Evolutionary conservation across 2,888 invertebrate genomes (phyloP).

Genomic region (Tetragnatha montana): DNA sequence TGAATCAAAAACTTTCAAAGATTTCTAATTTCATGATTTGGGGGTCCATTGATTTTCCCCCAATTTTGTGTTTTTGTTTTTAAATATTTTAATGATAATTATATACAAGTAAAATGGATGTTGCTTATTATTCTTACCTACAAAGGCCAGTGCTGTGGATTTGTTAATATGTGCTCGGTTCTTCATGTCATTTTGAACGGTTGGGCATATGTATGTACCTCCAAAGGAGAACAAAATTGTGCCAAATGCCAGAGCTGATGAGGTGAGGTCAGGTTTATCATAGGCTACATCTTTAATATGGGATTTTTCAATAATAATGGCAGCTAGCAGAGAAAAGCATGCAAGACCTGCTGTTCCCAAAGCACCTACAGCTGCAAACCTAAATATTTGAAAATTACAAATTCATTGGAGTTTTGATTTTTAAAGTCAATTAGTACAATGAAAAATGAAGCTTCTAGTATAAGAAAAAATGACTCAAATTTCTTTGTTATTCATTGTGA

Average conservation of each 20-base stretch:
- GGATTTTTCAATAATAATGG: conserved; percentile 80
- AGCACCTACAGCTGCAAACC: conserved; percentile 82
- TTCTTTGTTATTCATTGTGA: neutral
- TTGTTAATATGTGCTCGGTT: conserved; percentile 84
- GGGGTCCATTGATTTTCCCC: too few relatives aligned
- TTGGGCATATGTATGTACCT: conserved; percentile 86
- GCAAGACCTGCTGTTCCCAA: conserved; percentile 81
- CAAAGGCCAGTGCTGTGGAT: conserved; percentile 84
- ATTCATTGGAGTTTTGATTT: too few relatives aligned
- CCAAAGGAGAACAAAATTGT: conserved; percentile 85
- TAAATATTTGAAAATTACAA: conserved; percentile 74
- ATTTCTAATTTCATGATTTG: too few relatives aligned
- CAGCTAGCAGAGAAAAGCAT: conserved; percentile 81
- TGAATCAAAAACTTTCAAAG: too few relatives aligned
- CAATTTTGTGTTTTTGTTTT: too few relatives aligned
- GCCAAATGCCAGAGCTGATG: conserved; percentile 84
- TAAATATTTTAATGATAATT: too few relatives aligned
- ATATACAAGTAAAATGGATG: too few relatives aligned
- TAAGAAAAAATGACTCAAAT: too few relatives aligned
- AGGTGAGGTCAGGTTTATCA: conserved; percentile 79
- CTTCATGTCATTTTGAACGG: conserved; percentile 93
- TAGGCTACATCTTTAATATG: neutral
- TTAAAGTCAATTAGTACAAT: too few relatives aligned
- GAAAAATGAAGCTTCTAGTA: too few relatives aligned
- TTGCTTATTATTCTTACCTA: conserved; percentile 77